These are phyloP conservation scores for Lipophrys pholis DNA, from an alignment of 2,113 vertebrate genomes.

Conservation along the genomic window DNA sequence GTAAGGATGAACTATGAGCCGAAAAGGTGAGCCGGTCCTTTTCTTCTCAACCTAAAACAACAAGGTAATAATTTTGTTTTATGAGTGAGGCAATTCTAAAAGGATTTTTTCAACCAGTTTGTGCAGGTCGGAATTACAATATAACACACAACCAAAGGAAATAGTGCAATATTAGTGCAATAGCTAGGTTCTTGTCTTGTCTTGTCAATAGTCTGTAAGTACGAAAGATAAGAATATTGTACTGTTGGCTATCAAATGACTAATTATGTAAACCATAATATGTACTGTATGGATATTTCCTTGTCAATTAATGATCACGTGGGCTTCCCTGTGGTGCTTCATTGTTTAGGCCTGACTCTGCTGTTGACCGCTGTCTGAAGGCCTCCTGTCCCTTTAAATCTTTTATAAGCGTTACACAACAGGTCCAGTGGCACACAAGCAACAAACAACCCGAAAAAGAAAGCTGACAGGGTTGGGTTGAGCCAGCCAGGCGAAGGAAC, in stretches of 20 bases:
- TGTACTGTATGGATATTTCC: no score
- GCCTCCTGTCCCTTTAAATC: conserved; percentile 81
- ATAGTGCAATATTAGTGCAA: no score
- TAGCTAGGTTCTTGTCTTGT: no score
- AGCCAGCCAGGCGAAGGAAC: conserved; percentile 69
- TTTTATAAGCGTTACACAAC: conserved; percentile 84
- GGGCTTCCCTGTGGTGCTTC: no score
- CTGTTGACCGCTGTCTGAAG: conserved; percentile 40
- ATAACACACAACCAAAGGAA: not conserved
- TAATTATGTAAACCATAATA: no score
- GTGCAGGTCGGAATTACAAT: not conserved
- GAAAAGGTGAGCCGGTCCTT: not conserved
- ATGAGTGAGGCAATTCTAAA: conserved; percentile 37
- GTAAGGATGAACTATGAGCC: not conserved
- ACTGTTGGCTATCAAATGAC: no score
- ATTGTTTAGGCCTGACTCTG: not conserved
- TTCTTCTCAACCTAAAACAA: not conserved
- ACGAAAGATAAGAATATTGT: no score
- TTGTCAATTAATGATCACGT: no score
- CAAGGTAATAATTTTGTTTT: conserved; percentile 6
- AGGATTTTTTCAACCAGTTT: not conserved
- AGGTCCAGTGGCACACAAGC: conserved; percentile 73
- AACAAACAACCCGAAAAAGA: conserved; percentile 78
- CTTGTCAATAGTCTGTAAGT: no score
- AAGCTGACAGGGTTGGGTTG: conserved; percentile 62